Percentiles rank a stretch among this genome's conserved stretches.
Evolutionary conservation across 2,888 invertebrate genomes (phyloP).

Genomic region (Aphodius sticticus): DNA sequence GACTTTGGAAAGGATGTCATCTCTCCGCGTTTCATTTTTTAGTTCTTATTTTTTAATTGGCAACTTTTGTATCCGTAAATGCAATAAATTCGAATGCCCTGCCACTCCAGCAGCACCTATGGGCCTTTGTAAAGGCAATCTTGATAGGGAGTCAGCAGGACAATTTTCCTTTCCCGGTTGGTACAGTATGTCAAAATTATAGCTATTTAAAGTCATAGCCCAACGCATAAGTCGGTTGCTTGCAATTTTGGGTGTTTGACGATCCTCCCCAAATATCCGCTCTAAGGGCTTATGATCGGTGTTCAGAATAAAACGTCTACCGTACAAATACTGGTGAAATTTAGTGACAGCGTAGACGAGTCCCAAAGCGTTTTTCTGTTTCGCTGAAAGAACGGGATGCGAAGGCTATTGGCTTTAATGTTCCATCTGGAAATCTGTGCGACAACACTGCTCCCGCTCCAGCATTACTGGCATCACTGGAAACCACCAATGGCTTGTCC

Average conservation of each 20-base stretch:
- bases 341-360: slow-evolving; percentile 25
- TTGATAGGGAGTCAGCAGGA: slow-evolving; percentile 25
- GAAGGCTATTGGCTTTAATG: slow-evolving; percentile 34
- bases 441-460: slow-evolving; percentile 18
- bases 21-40: neutral
- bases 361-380: slow-evolving; percentile 23
- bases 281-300: neutral
- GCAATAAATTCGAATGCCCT: neutral
- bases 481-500: slow-evolving; percentile 8
- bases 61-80: too few relatives aligned
- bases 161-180: too few relatives aligned
- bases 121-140: slow-evolving; percentile 1
- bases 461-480: slow-evolving; percentile 9
- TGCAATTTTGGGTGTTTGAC: slow-evolving; percentile 31
- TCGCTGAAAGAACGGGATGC: slow-evolving; percentile 29
- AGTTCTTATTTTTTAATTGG: neutral
- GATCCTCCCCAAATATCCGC: slow-evolving; percentile 29
- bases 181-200: slow-evolving; percentile 34
- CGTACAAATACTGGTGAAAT: slow-evolving; percentile 29
- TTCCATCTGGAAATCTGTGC: neutral
- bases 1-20: neutral
- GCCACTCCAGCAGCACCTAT: neutral
- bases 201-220: slow-evolving; percentile 29
- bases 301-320: neutral
- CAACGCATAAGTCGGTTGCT: slow-evolving; percentile 28